These are phyloP conservation scores for Clitarchus hookeri DNA, from an alignment of 2,888 invertebrate species.

Conservation along the genomic window DNA sequence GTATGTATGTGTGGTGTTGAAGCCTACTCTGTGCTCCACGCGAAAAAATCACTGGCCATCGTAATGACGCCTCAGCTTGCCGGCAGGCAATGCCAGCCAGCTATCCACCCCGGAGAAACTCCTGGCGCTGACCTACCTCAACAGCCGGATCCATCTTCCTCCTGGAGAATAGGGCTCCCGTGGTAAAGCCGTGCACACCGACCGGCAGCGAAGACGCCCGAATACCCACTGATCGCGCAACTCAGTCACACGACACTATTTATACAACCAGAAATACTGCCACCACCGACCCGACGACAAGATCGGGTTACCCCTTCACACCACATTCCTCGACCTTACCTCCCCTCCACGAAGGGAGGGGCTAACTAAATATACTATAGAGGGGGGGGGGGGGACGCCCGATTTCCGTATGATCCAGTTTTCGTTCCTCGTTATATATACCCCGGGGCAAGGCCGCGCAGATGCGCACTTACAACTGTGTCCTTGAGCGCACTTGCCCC, in stretches of 20 bases:
- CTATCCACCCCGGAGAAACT: neutral
- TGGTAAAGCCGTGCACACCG: neutral
- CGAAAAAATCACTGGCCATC: too few relatives aligned
- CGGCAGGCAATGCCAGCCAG: too few relatives aligned
- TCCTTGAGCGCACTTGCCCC: neutral
- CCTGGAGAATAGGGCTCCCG: constrained; percentile 7
- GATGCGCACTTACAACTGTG: neutral
- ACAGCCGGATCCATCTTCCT: neutral
- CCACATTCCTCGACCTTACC: neutral
- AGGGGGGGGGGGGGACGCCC: neutral
- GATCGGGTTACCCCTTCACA: constrained; percentile 8
- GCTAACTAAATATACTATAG: neutral
- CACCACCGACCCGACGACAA: neutral
- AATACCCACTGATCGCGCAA: neutral
- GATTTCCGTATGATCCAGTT: constrained; percentile 14
- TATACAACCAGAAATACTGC: neutral
- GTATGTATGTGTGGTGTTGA: too few relatives aligned
- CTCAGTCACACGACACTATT: neutral
- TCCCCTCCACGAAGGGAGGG: neutral
- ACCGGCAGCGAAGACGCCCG: neutral
- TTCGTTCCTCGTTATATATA: neutral
- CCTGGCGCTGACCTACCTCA: neutral
- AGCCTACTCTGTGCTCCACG: too few relatives aligned
- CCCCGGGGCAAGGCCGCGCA: neutral
- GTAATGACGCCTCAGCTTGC: too few relatives aligned